Base-by-base conservation (phyloP, 2,888 invertebrate genomes). In the Chydorus sphaericus region DNA sequence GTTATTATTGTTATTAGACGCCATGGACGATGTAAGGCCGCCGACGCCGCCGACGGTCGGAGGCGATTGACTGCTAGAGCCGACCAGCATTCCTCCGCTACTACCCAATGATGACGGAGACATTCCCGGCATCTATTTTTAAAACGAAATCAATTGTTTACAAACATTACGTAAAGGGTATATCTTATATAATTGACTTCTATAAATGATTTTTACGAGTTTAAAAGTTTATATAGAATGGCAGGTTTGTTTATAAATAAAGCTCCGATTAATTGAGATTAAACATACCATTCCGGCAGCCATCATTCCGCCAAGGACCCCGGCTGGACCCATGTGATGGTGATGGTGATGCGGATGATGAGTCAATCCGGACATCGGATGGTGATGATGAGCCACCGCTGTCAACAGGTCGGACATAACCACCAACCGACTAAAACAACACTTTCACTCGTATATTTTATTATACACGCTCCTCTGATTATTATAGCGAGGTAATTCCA, bases 11-110 rank as follows among this genome's bases (percentile, higher is more conserved):
- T 74, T 74, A 59, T 73, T 73, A 56, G 73, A 73, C 37, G 74
- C 74, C 51, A 74, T 73, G 61, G 71, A 71, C 28, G 74, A 73
- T n/a, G n/a, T n/a, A n/a, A n/a, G n/a, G n/a, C n/a, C n/a, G n/a
- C n/a, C n/a, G n/a, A n/a, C n/a, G n/a, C n/a, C n/a, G n/a, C n/a
- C n/a, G n/a, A n/a, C n/a, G n/a, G n/a, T n/a, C 18, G 75, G 73
- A 29, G 72, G 72, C 54, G 72, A 70, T 33, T 69, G 67, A 23
- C 58, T 59, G 20, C 36, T 52, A 44, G 48, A 52, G 33, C 58
- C 67, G 55, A 73, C 65, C 66, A 74, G 68, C 68, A 71, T 44
- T 1, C 44, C 44, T 2, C 26, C 8, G 8, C 8, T 10, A n/a
- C n/a, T n/a, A n/a, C n/a, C n/a, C n/a, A n/a, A n/a, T n/a, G 44